Conservation (phyloP, 2,113 vertebrate genomes). For the Stomatorhinus ivindoensis region DNA sequence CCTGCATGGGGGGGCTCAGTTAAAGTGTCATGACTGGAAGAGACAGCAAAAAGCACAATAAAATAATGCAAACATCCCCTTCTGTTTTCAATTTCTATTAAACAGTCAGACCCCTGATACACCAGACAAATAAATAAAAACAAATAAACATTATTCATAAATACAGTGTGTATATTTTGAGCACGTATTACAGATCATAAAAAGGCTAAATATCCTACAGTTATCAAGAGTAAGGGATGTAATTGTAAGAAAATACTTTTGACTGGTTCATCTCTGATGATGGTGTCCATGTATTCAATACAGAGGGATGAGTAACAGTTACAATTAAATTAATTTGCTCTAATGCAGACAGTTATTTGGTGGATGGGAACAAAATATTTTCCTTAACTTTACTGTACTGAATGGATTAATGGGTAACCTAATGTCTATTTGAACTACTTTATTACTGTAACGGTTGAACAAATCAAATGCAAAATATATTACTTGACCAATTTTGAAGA, state of each 20-base stretch:
- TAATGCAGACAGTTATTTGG: background rate
- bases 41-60: background rate
- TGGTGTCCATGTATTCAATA: background rate
- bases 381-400: no score
- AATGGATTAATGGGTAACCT: background rate
- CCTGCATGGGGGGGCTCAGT: background rate
- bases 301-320: background rate
- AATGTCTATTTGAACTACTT: background rate
- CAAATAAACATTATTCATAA: background rate
- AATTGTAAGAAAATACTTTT: background rate
- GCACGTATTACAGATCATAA: background rate
- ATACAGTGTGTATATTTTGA: background rate
- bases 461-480: background rate
- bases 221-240: background rate
- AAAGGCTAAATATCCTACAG: background rate
- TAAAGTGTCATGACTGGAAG: background rate
- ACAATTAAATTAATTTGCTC: background rate
- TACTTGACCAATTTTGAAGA: background rate
- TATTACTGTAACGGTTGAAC: background rate
- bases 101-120: background rate
- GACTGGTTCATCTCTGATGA: background rate
- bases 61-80: background rate
- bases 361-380: no score
- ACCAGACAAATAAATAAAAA: background rate
- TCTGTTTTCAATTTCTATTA: background rate